Percentiles rank a stretch among this genome's conserved stretches.
These are phyloP conservation scores for Agrotis clavis DNA, from an alignment of 2,888 invertebrate genomes.

Conservation along the genomic window DNA sequence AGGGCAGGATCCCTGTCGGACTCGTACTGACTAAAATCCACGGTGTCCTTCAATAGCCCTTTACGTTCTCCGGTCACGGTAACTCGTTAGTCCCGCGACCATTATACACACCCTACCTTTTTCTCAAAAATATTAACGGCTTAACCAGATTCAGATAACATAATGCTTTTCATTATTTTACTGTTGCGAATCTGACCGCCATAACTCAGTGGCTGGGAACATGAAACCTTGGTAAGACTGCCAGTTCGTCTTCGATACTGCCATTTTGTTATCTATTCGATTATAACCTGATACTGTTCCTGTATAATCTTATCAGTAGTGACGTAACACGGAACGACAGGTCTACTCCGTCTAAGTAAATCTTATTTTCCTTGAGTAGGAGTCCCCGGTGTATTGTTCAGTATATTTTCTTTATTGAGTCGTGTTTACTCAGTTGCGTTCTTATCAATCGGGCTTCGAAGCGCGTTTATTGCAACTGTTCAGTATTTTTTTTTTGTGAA, in stretches of 20 bases:
- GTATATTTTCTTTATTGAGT: constrained; percentile 27
- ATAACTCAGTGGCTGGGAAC: background rate
- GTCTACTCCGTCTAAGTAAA: background rate
- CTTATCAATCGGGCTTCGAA: background rate
- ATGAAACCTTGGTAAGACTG: background rate
- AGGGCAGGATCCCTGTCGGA: too few species aligned
- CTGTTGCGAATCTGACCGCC: background rate
- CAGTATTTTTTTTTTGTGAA: background rate
- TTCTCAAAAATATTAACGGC: too few species aligned
- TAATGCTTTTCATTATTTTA: background rate
- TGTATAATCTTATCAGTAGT: constrained; percentile 2
- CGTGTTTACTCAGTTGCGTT: background rate
- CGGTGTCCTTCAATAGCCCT: too few species aligned
- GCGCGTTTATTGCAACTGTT: background rate
- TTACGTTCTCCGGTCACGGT: too few species aligned
- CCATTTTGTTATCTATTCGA: constrained; percentile 11
- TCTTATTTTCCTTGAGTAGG: constrained; percentile 25
- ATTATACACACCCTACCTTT: too few species aligned
- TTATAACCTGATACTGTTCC: constrained; percentile 10
- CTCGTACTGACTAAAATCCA: too few species aligned
- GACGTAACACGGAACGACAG: constrained; percentile 15
- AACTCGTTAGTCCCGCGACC: too few species aligned
- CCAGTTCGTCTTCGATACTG: background rate
- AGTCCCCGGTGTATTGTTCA: constrained; percentile 19
- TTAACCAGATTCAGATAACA: too few species aligned